phyloP scores from a whole-genome alignment of 2,113 vertebrate genomes.

The Pedetes capensis region DNA sequence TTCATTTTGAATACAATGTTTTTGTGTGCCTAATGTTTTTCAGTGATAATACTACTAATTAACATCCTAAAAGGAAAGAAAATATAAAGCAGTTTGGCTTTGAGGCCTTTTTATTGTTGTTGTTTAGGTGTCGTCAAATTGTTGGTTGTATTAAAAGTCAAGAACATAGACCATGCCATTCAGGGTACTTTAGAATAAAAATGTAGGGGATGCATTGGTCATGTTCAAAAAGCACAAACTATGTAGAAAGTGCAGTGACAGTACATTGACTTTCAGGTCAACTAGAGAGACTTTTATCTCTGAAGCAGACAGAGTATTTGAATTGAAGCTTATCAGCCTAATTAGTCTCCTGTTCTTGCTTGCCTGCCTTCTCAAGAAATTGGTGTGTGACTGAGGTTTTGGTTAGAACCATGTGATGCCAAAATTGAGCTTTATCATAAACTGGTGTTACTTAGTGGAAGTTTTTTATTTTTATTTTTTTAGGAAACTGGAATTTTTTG shows the following conservation, averaged over 20 bases:
- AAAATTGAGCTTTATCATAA: conserved; percentile 18
- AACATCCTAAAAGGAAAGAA: not conserved
- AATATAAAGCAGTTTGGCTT: not conserved
- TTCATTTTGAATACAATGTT: not conserved
- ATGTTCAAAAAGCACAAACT: not conserved
- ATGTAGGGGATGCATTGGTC: not conserved
- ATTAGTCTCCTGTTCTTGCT: not conserved
- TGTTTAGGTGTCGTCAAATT: too few species aligned
- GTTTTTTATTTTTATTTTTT: too few species aligned
- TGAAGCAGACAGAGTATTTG: not conserved
- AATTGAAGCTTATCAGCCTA: not conserved
- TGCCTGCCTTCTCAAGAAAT: not conserved
- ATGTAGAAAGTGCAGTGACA: not conserved
- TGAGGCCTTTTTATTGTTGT: too few species aligned
- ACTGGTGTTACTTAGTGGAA: rapidly evolving
- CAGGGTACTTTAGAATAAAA: not conserved
- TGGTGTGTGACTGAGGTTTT: not conserved
- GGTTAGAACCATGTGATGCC: not conserved
- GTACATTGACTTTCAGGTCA: not conserved
- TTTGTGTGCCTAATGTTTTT: not conserved
- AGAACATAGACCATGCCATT: not conserved
- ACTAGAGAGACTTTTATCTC: not conserved
- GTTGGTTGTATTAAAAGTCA: not conserved
- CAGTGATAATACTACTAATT: not conserved
- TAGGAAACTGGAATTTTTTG: not conserved